These are phyloP conservation scores for Cyanoliseus patagonus DNA, from an alignment of 2,113 vertebrate genomes.

Conservation along the genomic window DNA sequence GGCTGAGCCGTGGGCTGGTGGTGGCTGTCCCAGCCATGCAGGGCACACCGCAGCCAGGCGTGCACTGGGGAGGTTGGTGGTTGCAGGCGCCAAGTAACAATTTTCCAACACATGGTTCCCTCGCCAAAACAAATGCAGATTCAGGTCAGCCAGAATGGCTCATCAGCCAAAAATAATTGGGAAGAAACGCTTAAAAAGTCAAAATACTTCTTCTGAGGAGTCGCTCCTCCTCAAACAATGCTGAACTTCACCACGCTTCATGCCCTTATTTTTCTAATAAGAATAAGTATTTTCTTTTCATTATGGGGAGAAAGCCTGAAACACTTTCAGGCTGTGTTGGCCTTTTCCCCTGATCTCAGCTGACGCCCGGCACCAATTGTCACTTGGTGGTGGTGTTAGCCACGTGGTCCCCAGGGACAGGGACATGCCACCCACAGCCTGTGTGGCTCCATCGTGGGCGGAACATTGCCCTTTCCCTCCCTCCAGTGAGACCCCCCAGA, in stretches of 20 bases:
- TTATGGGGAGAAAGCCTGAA: neutral
- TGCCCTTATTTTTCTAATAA: neutral
- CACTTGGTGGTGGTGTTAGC: neutral
- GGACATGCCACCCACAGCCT: neutral
- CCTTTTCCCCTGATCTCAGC: neutral
- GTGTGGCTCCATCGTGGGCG: rapidly evolving
- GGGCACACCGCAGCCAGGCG: neutral
- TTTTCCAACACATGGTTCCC: neutral
- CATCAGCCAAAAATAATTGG: neutral
- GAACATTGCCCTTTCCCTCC: neutral
- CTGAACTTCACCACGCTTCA: neutral
- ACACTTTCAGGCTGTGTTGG: neutral
- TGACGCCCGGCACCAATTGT: neutral
- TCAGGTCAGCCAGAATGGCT: neutral
- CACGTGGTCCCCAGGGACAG: rapidly evolving
- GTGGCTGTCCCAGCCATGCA: neutral
- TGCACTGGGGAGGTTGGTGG: neutral
- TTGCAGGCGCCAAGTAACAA: neutral
- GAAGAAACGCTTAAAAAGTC: neutral
- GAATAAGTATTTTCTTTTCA: neutral
- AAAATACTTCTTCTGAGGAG: neutral
- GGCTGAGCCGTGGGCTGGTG: neutral
- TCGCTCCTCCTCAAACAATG: neutral
- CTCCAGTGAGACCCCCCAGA: neutral
- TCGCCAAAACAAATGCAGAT: neutral